Evolutionary conservation across 2,113 vertebrate genomes (phyloP).

Genomic region (Tyrannus savana): DNA sequence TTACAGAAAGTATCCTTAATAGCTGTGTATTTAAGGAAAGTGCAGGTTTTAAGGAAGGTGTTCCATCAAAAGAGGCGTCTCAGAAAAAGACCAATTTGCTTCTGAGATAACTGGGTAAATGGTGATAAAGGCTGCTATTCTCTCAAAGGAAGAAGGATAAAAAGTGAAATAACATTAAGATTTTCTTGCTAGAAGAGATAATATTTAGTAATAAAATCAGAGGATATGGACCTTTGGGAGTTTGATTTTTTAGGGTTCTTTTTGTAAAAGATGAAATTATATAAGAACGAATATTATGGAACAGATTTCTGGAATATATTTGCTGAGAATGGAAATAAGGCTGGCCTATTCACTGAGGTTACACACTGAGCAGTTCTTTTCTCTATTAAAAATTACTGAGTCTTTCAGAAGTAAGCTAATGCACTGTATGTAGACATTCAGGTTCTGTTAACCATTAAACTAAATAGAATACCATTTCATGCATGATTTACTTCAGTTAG

Average conservation of each 20-base stretch:
- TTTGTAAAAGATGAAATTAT: neutral
- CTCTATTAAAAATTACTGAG: constrained; percentile 67
- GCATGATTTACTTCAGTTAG: constrained; percentile 56
- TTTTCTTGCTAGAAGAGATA: neutral
- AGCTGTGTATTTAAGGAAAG: neutral
- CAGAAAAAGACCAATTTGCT: neutral
- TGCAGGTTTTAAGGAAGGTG: neutral
- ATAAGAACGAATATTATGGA: neutral
- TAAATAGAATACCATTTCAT: constrained; percentile 72
- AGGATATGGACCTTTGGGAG: neutral
- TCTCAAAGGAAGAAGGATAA: neutral
- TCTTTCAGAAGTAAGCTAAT: constrained; percentile 46
- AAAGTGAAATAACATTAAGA: neutral
- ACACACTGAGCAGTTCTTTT: constrained; percentile 20
- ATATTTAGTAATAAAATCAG: neutral
- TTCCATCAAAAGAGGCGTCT: neutral
- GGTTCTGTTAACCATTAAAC: constrained; percentile 64
- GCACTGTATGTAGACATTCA: constrained; percentile 28
- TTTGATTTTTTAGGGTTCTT: neutral
- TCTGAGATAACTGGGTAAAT: neutral
- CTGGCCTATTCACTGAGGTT: neutral
- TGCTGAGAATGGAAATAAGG: constrained; percentile 44
- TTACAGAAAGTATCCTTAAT: neutral
- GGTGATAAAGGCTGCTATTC: neutral
- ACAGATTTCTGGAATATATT: constrained; percentile 1